These are phyloP conservation scores for Ptychobarbus kaznakovi DNA, from an alignment of 2,797 vertebrate species.

Conservation along the genomic window DNA sequence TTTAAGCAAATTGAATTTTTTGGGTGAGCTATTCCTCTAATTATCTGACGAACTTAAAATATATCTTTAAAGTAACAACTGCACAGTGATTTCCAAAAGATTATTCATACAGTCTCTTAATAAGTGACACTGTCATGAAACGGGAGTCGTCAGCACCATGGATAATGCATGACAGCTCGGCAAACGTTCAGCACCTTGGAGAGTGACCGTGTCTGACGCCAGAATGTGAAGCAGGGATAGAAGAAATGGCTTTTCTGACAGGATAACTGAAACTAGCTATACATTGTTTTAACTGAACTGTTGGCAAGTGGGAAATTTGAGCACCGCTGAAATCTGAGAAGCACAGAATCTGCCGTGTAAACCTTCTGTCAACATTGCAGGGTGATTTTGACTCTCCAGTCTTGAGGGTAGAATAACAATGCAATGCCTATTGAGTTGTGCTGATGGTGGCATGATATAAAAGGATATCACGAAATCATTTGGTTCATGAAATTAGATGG, in stretches of 20 bases:
- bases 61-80: neutral
- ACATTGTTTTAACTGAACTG: conserved; percentile 14
- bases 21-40: neutral
- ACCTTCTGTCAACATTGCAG: conserved; percentile 10
- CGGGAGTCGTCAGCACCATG: conserved; percentile 36
- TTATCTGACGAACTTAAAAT: neutral
- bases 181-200: conserved; percentile 59
- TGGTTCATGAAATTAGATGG: neutral
- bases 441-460: neutral
- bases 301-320: conserved; percentile 13
- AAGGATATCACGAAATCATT: neutral
- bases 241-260: neutral
- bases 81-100: conserved; percentile 21
- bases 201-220: conserved; percentile 39
- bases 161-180: conserved; percentile 50
- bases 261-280: neutral
- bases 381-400: neutral
- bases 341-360: conserved; percentile 12
- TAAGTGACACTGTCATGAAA: conserved; percentile 32
- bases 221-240: neutral
- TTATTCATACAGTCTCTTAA: neutral
- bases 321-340: neutral
- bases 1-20: neutral
- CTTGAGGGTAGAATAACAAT: conserved; percentile 15
- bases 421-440: conserved; percentile 6